phyloP scores from a whole-genome alignment of 1,140 invertebrate species.

The Drosophila trapezifrons region DNA sequence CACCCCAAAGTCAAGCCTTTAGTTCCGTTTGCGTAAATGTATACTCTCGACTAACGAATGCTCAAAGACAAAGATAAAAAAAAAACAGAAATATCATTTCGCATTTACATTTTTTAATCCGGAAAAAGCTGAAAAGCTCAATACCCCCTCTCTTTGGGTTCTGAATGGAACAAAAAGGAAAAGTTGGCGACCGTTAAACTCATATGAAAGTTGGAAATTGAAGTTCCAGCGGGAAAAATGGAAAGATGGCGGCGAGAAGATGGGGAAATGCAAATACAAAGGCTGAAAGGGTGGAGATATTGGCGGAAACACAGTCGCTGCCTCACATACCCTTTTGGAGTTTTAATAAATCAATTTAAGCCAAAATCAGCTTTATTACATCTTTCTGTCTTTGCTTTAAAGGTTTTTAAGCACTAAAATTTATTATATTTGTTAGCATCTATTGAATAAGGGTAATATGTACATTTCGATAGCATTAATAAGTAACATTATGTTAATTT shows the following conservation, averaged over 20 bases:
- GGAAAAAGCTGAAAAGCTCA: constrained; percentile 12
- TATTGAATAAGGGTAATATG: no score
- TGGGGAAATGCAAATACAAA: background rate
- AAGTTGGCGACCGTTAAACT: constrained; percentile 54
- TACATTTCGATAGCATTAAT: no score
- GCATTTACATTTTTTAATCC: constrained; percentile 51
- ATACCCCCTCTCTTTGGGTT: background rate
- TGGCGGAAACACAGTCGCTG: background rate
- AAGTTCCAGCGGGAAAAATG: constrained; percentile 44
- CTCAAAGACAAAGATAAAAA: background rate
- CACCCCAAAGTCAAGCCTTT: constrained; percentile 50
- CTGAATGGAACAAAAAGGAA: constrained; percentile 22
- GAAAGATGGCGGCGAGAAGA: background rate
- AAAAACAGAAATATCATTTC: constrained; percentile 21
- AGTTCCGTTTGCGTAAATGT: constrained; percentile 60
- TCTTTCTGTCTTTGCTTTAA: background rate
- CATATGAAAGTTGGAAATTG: constrained; percentile 66
- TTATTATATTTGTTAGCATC: no score
- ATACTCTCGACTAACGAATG: constrained; percentile 41
- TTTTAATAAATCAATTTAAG: background rate
- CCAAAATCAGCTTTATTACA: background rate
- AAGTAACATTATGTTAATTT: no score
- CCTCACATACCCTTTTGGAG: constrained; percentile 1
- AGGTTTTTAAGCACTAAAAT: background rate
- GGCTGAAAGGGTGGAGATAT: background rate